A percentile compares a stretch with the other conserved stretches of the same genome.
Evolutionary conservation across 2,888 invertebrate species (phyloP).

Genomic region (Limenitis arthemis): DNA sequence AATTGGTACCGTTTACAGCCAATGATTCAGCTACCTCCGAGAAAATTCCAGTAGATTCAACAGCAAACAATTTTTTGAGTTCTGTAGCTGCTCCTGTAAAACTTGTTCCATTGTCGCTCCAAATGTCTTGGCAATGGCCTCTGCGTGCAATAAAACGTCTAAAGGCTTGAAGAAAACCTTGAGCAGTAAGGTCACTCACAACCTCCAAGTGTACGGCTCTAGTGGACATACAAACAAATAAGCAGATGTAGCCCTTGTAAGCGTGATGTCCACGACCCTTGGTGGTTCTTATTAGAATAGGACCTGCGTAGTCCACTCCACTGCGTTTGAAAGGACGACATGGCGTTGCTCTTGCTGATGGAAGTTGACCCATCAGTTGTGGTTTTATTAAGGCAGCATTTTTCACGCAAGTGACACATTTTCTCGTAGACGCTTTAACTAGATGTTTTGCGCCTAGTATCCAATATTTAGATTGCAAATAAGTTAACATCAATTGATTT

Average conservation of each 20-base stretch:
- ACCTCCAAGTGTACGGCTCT: not conserved
- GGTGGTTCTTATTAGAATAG: too few species aligned
- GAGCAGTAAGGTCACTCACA: not conserved
- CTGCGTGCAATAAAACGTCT: not conserved
- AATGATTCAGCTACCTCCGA: too few species aligned
- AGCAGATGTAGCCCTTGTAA: not conserved
- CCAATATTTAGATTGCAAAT: too few species aligned
- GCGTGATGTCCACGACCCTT: not conserved
- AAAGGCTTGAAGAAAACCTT: not conserved
- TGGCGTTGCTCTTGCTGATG: not conserved
- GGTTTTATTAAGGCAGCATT: too few species aligned
- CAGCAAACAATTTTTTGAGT: not conserved
- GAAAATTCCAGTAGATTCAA: not conserved
- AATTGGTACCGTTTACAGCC: not conserved
- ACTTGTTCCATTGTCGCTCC: not conserved
- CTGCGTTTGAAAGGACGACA: not conserved
- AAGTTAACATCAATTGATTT: too few species aligned
- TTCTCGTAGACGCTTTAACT: too few species aligned
- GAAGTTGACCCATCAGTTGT: not conserved
- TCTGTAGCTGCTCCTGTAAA: not conserved
- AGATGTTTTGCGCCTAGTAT: too few species aligned
- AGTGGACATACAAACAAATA: not conserved
- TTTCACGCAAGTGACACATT: too few species aligned
- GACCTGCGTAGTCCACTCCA: not conserved
- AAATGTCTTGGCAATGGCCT: not conserved